These are phyloP conservation scores for Drosophila monieri DNA, from an alignment of 2,888 invertebrate genomes.

Conservation along the genomic window DNA sequence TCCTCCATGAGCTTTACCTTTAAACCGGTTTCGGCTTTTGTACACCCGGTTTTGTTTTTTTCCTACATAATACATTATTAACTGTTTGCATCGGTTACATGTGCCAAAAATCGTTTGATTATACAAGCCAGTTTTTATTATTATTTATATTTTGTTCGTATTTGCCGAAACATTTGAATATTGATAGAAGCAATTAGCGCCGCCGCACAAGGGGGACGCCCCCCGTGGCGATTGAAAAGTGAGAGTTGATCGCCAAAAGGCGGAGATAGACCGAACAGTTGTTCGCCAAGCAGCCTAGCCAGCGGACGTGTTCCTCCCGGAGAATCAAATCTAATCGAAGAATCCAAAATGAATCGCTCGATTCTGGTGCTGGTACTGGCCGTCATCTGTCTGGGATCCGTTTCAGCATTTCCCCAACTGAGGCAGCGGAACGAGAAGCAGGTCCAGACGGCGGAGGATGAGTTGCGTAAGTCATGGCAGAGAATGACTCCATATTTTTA, in stretches of 20 bases:
- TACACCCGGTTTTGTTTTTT: conserved; percentile 62
- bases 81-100: conserved; percentile 58
- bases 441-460: conserved; percentile 57
- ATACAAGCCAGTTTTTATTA: conserved; percentile 20
- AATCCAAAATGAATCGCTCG: conserved; percentile 59
- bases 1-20: conserved; percentile 57
- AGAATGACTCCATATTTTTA: no score
- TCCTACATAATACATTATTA: conserved; percentile 37
- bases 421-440: conserved; percentile 75
- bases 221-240: conserved; percentile 66
- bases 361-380: conserved; percentile 56
- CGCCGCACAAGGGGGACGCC: conserved; percentile 31
- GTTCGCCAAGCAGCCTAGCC: conserved; percentile 36
- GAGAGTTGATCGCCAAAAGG: conserved; percentile 53
- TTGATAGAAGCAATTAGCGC: conserved; percentile 62
- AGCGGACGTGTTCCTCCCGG: conserved; percentile 62
- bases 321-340: conserved; percentile 12
- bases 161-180: conserved; percentile 54
- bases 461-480: conserved; percentile 69
- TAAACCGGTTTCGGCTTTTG: conserved; percentile 69
- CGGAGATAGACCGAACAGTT: conserved; percentile 32
- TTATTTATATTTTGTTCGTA: conserved; percentile 15
- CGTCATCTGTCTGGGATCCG: conserved; percentile 51
- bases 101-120: conserved; percentile 53
- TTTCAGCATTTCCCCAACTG: conserved; percentile 60